Base-by-base conservation (phyloP, 23 tunicate species). In the Halocynthia aurantium region DNA sequence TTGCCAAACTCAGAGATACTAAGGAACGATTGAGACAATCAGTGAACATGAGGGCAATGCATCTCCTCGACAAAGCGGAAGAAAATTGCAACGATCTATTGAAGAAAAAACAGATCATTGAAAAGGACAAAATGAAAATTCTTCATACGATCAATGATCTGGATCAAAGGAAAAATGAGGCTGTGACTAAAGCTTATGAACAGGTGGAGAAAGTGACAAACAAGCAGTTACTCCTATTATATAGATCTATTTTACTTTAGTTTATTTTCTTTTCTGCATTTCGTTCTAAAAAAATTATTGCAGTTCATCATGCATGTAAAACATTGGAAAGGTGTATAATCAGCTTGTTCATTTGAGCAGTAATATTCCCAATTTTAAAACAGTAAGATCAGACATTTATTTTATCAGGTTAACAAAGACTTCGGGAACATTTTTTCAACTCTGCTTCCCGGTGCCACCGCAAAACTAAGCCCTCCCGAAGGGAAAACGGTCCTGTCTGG, bases 391-490 rank as follows among this genome's bases (percentile, higher is more conserved):
- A 31, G 44, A 31, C 1, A 15, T 68, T 22, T 15, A 18, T 19
- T 18, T 51, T 71, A 19, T 52, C 76, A 93, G 98, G 98, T 93
- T 6, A 93, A 93, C 82, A 81, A 87, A 78, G 84, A 93, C 83
- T 93, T 93, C 65, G 85, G 89, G 7, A 76, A 73, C 51, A 93
- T 93, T 7, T 93, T 93, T 58, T 87, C 94, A 10, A 84, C 94
- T 2, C 69, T 93, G 70, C 69, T 93, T 73, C 98, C 98, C 7
- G 98, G 98, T 18, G 98, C 98, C 6, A 93, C 98, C n/a, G 98
- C 98, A 19, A 87, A 93, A 62, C 81, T 93, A 13, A 83, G 89
- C 10, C 98, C 98, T 55, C 85, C 86, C 17, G 98, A 93, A 78
- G 98, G 98, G 81, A 71, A 81, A 21, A 87, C 86, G 68, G 98